Evolutionary conservation across 2,797 vertebrate genomes (phyloP).

Genomic region (Epinephelus malabaricus): DNA sequence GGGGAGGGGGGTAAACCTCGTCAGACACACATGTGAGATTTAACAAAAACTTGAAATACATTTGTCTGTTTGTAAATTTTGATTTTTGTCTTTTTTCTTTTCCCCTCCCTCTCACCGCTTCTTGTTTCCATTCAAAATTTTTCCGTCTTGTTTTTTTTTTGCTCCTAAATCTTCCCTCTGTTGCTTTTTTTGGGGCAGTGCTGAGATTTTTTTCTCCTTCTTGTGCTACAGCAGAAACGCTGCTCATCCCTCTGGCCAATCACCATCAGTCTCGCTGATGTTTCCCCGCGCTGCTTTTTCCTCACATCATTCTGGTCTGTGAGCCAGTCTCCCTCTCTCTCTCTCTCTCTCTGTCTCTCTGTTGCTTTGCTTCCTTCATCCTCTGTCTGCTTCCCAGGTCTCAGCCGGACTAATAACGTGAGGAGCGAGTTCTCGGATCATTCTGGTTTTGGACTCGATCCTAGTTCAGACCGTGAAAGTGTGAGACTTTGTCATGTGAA

Average conservation of each 20-base stretch:
- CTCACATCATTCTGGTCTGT: constrained; percentile 53
- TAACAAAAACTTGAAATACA: constrained; percentile 61
- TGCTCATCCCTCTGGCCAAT: constrained; percentile 47
- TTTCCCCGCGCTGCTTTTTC: constrained; percentile 46
- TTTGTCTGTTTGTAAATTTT: constrained; percentile 74
- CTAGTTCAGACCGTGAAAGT: constrained; percentile 58
- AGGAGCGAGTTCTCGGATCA: constrained; percentile 72
- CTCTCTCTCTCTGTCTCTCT: not conserved
- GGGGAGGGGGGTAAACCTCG: not conserved
- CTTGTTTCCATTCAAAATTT: constrained; percentile 45
- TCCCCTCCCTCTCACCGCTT: constrained; percentile 67
- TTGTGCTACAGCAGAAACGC: constrained; percentile 33
- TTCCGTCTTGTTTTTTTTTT: constrained; percentile 36
- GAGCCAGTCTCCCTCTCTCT: constrained; percentile 21
- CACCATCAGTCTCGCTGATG: constrained; percentile 44
- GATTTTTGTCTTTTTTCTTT: constrained; percentile 69
- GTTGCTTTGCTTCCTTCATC: constrained; percentile 60
- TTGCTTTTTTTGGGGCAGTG: constrained; percentile 63
- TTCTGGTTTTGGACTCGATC: constrained; percentile 65
- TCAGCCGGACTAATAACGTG: constrained; percentile 73
- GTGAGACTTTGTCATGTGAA: constrained; percentile 37
- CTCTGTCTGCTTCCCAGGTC: constrained; percentile 78
- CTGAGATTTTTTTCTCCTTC: constrained; percentile 58
- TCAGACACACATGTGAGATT: constrained; percentile 29
- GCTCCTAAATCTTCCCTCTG: constrained; percentile 31